Conservation (phyloP, 2,888 invertebrate species). For the Dioctria linearis region DNA sequence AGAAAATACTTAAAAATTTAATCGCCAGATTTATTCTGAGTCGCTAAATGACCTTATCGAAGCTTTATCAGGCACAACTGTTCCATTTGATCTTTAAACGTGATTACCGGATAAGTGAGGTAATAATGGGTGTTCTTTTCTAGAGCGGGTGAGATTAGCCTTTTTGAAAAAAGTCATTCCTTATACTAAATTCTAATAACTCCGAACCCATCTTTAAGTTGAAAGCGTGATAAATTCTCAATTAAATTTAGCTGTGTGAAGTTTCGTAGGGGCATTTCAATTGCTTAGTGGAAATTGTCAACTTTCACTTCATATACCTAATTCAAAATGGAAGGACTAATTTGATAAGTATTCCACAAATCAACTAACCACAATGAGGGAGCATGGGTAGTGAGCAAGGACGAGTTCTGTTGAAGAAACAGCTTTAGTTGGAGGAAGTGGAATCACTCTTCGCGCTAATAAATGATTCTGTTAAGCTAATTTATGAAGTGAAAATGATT, state of each 20-base stretch:
- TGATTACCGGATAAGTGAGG: slow-evolving; percentile 34
- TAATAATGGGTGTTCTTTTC: not conserved
- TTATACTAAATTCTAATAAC: not conserved
- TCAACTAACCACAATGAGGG: not conserved
- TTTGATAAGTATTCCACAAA: not conserved
- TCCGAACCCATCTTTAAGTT: not conserved
- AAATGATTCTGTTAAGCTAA: slow-evolving; percentile 48
- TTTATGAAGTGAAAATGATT: slow-evolving; percentile 49
- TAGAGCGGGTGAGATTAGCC: not conserved
- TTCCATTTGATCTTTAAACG: slow-evolving; percentile 47
- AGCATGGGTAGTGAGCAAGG: slow-evolving; percentile 12
- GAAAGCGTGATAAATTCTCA: not conserved
- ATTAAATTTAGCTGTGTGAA: not conserved
- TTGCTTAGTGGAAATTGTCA: not conserved
- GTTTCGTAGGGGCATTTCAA: not conserved
- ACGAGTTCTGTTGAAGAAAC: slow-evolving; percentile 11
- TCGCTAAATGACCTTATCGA: slow-evolving; percentile 35
- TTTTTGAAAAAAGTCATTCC: not conserved
- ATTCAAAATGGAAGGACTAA: not conserved
- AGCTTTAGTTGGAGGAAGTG: not conserved
- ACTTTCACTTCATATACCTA: not conserved
- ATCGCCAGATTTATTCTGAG: slow-evolving; percentile 37
- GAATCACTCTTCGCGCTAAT: slow-evolving; percentile 38
- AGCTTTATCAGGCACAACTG: slow-evolving; percentile 46
- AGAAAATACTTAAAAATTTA: slow-evolving; percentile 20